Conservation (phyloP, 2,797 vertebrate species). For the Heliangelus exortis region DNA sequence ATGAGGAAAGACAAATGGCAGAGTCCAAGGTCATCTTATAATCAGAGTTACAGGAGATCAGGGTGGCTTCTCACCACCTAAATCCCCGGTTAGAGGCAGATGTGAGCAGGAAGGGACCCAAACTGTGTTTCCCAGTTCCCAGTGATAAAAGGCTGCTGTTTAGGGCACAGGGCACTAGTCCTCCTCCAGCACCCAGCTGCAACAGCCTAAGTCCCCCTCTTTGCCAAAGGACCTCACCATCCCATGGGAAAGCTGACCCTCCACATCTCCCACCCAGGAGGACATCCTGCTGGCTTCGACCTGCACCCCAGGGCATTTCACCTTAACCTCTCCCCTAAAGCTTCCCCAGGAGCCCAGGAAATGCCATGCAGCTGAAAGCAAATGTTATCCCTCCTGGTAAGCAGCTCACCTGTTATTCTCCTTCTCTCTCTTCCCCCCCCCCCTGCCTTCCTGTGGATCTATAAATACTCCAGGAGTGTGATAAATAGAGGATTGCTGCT, state of each 20-base stretch:
- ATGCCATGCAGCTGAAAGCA: not conserved
- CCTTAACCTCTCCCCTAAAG: not conserved
- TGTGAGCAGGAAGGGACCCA: not conserved
- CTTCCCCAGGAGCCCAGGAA: not conserved
- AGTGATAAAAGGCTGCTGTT: not conserved
- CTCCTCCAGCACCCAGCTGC: not conserved
- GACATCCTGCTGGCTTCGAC: rapidly evolving
- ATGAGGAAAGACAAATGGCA: not conserved
- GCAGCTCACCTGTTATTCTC: not conserved
- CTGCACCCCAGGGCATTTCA: not conserved
- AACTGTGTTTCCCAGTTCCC: not conserved
- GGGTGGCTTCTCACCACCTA: not conserved
- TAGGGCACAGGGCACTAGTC: not conserved
- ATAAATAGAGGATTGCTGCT: slow-evolving; percentile 18
- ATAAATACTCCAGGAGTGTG: slow-evolving; percentile 13
- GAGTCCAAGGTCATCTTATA: not conserved
- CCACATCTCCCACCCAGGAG: not conserved
- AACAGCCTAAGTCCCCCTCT: rapidly evolving
- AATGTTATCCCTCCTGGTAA: not conserved
- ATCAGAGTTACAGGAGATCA: not conserved
- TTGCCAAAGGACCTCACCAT: not conserved
- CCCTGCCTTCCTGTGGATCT: slow-evolving; percentile 20
- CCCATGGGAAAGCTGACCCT: not conserved
- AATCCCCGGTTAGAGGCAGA: not conserved
- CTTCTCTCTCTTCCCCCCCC: not conserved